A percentile compares a stretch with the other conserved stretches of the same genome.
Evolutionary conservation across 1,140 invertebrate genomes (phyloP).

Genomic region (Lerema accius): DNA sequence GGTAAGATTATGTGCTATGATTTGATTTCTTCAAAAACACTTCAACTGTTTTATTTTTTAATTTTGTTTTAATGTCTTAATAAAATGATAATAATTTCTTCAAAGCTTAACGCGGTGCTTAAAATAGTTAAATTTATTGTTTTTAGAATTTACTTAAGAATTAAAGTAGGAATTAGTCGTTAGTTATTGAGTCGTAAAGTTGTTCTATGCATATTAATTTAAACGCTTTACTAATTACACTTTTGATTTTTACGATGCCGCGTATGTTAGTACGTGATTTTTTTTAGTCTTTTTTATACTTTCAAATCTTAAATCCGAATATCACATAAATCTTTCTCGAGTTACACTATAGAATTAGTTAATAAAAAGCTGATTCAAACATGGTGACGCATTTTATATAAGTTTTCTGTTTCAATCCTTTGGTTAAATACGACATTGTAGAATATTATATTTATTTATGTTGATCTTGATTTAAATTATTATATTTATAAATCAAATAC

Average conservation of each 20-base stretch:
- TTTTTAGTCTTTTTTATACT: conserved; percentile 10
- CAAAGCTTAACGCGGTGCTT: neutral
- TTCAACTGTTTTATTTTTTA: too few species aligned
- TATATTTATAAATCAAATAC: too few species aligned
- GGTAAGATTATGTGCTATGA: too few species aligned
- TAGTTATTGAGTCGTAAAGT: conserved; percentile 21
- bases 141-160: conserved; percentile 20
- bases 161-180: conserved; percentile 18
- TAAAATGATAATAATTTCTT: neutral
- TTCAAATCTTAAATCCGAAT: conserved; percentile 6
- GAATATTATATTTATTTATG: too few species aligned
- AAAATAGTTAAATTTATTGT: conserved; percentile 12
- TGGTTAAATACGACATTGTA: too few species aligned
- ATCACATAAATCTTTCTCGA: conserved; percentile 18
- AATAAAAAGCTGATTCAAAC: too few species aligned
- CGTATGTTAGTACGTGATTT: conserved; percentile 17
- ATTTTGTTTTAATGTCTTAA: too few species aligned
- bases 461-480: too few species aligned
- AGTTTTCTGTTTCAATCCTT: too few species aligned
- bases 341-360: too few species aligned
- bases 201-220: conserved; percentile 30
- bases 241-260: conserved; percentile 22
- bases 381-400: too few species aligned
- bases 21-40: too few species aligned
- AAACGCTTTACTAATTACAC: conserved; percentile 30